Evolutionary conservation across 2,888 invertebrate genomes (phyloP), one percentile per base, ranked within the genome.

Genomic region (Epirrhoe tristata): DNA sequence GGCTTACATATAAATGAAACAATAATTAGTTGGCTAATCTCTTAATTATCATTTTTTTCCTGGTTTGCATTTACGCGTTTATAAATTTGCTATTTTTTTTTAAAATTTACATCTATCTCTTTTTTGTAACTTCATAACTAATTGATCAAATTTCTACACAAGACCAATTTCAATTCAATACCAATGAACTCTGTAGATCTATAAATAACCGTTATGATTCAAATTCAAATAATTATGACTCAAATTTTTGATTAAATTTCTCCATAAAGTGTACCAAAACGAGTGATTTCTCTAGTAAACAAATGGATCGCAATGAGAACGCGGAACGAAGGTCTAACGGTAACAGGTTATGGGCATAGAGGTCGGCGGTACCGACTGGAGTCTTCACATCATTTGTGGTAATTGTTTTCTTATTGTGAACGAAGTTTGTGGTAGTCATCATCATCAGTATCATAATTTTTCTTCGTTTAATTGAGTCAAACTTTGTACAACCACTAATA

Each of bases 321-420:
- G 70, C 53, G 66, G 72, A 67, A 70, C 74, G 69, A 67, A 64
- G 56, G 67, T 71, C 63, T 82, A 82, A 83, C 82, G 82, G 82
- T 81, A 68, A 74, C 69, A 69, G 66, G 74, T 82, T 80, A 78
- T 76, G 76, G 80, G 71, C 77, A 75, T 72, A 74, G 76, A 81
- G 83, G 83, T 80, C 80, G 77, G 74, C 66, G 64, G 78, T 77
- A 80, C 78, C 57, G 66, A 56, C 58, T 12, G 57, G 60, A 66
- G 39, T 55, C 16, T 58, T 39, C 58, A 51, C 58, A 46, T 46
- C 48, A 31, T 51, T 59, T 43, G 39, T 51, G 58, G 52, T 39
- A 52, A 52, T 43, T 43, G 39, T 43, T 50, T 58, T 50, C 14
- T 48, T 32, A 31, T 31, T 52, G 31, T 16, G 14, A 16, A 16